A percentile compares a stretch with the other conserved stretches of the same genome.
These are phyloP conservation scores for Drosophila fulvimacula DNA, from an alignment of 2,888 invertebrate genomes.

Conservation along the genomic window DNA sequence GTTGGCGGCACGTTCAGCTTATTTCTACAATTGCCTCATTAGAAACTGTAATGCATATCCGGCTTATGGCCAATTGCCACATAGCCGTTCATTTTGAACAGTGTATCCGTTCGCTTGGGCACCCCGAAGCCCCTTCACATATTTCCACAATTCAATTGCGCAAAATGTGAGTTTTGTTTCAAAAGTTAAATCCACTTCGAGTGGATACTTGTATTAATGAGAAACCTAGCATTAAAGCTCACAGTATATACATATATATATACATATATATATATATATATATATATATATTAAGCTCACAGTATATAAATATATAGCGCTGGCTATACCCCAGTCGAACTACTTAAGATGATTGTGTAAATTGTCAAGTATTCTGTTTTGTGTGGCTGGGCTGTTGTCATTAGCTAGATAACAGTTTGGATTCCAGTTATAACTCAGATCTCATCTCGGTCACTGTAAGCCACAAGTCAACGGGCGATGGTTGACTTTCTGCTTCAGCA, in stretches of 20 bases:
- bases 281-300: conserved; percentile 9
- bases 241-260: conserved; percentile 4
- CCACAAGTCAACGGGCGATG: conserved; percentile 37
- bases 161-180: conserved; percentile 20
- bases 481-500: conserved; percentile 59
- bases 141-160: conserved; percentile 20
- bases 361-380: conserved; percentile 20
- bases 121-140: background rate
- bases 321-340: background rate
- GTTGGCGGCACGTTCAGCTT: conserved; percentile 63
- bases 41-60: conserved; percentile 73
- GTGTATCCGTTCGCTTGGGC: conserved; percentile 22
- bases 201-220: conserved; percentile 39
- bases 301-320: background rate
- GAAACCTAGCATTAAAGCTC: conserved; percentile 23
- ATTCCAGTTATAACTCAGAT: conserved; percentile 44
- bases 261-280: no score
- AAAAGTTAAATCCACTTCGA: conserved; percentile 35
- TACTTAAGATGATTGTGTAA: conserved; percentile 25
- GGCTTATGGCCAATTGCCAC: conserved; percentile 66
- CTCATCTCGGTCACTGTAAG: conserved; percentile 18
- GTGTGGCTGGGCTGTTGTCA: conserved; percentile 27
- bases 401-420: conserved; percentile 36
- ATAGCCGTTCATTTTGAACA: conserved; percentile 51
- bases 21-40: conserved; percentile 74